Conservation (phyloP, 2,888 invertebrate genomes). For the Perithous albicinctus region DNA sequence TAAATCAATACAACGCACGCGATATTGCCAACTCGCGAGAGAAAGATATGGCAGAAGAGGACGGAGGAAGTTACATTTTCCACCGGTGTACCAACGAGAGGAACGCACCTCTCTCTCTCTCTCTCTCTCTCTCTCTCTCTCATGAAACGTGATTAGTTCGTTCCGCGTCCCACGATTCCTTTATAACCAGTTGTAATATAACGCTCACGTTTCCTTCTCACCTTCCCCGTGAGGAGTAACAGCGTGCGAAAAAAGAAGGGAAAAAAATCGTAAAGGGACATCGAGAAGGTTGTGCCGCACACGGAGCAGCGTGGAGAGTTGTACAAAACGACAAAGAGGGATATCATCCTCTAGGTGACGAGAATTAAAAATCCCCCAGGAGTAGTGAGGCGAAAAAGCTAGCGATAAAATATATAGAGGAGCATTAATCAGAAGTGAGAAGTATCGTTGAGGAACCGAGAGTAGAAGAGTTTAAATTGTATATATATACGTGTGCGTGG, state of each 20-base stretch:
- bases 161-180: slow-evolving; percentile 61
- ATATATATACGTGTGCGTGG: too few relatives aligned
- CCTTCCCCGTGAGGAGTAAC: slow-evolving; percentile 29
- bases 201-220: slow-evolving; percentile 48
- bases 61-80: slow-evolving; percentile 49
- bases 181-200: slow-evolving; percentile 63
- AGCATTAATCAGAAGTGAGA: slow-evolving; percentile 78
- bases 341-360: slow-evolving; percentile 47
- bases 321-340: slow-evolving; percentile 3
- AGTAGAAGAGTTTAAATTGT: too few relatives aligned
- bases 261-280: slow-evolving; percentile 38
- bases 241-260: not conserved
- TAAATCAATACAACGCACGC: slow-evolving; percentile 70
- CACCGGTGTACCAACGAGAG: slow-evolving; percentile 19
- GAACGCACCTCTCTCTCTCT: slow-evolving; percentile 37
- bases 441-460: slow-evolving; percentile 52
- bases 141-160: slow-evolving; percentile 63
- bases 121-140: slow-evolving; percentile 41
- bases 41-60: not conserved
- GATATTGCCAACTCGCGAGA: slow-evolving; percentile 63
- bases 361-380: slow-evolving; percentile 38
- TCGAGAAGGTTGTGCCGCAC: not conserved
- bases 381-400: slow-evolving; percentile 56
- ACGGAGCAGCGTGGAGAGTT: too few relatives aligned
- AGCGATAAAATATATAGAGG: slow-evolving; percentile 73